A percentile compares a stretch with the other conserved stretches of the same genome.
phyloP scores from a whole-genome alignment of 2,113 vertebrate species.

The Neolamprologus hecqui region DNA sequence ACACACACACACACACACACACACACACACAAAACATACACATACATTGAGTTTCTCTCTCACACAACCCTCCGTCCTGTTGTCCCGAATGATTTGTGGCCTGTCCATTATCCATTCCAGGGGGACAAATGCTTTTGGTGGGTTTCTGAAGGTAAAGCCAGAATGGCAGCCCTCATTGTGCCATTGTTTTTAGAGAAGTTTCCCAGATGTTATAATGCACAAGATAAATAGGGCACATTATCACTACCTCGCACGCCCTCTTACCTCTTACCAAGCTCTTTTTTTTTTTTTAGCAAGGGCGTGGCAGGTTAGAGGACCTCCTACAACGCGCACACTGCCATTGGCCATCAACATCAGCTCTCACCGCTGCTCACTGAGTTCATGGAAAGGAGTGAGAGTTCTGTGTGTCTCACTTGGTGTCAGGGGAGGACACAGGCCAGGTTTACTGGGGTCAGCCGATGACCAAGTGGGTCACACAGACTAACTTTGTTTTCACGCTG shows the following conservation, averaged over 20 bases:
- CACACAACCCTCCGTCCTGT: conserved; percentile 65
- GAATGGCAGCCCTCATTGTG: conserved; percentile 64
- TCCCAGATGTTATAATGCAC: conserved; percentile 75
- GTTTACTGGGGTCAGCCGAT: conserved; percentile 48
- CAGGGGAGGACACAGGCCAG: conserved; percentile 10
- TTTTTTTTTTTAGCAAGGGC: not conserved
- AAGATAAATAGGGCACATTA: conserved; percentile 67
- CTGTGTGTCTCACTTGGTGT: not conserved
- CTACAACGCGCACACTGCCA: conserved; percentile 22
- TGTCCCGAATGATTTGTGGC: conserved; percentile 83
- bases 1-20: conserved; percentile 69
- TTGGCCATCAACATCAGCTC: not conserved
- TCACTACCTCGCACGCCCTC: conserved; percentile 48
- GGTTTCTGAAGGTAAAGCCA: conserved; percentile 73
- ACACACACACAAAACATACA: conserved; percentile 35
- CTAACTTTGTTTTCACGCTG: conserved; percentile 1
- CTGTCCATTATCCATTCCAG: conserved; percentile 77
- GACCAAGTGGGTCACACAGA: conserved; percentile 45
- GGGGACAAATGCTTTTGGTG: conserved; percentile 78
- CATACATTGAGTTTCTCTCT: conserved; percentile 39
- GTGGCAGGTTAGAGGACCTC: conserved; percentile 45
- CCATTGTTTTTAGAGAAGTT: conserved; percentile 74
- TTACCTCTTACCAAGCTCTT: conserved; percentile 31
- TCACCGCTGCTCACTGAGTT: conserved; percentile 5
- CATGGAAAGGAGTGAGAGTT: conserved; percentile 38